phyloP scores from a whole-genome alignment of 2,888 invertebrate genomes.

The Drosophila flavopinicola region DNA sequence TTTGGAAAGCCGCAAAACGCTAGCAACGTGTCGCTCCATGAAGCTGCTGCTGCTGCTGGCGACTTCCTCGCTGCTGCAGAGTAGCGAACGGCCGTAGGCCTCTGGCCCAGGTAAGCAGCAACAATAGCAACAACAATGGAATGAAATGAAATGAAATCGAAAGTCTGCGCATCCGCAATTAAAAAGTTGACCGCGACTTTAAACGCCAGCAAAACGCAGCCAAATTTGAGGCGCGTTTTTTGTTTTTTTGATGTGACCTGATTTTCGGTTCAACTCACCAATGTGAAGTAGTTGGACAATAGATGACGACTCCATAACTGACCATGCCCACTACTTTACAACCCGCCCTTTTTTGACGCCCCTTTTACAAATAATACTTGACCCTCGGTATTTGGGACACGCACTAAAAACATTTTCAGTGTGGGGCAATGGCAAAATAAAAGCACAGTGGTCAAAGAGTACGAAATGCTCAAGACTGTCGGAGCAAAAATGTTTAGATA shows the following conservation, averaged over 20 bases:
- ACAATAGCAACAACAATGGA: slow-evolving; percentile 34
- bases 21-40: slow-evolving; percentile 33
- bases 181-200: slow-evolving; percentile 62
- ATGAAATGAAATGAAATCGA: slow-evolving; percentile 74
- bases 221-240: slow-evolving; percentile 47
- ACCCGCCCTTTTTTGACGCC: not conserved
- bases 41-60: slow-evolving; percentile 35
- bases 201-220: slow-evolving; percentile 54
- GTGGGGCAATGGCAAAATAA: slow-evolving; percentile 6
- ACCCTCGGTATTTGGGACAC: slow-evolving; percentile 61
- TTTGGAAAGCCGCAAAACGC: slow-evolving; percentile 69
- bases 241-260: slow-evolving; percentile 35
- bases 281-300: slow-evolving; percentile 18
- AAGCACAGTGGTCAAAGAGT: slow-evolving; percentile 8
- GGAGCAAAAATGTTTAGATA: not conserved
- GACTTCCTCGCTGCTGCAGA: slow-evolving; percentile 21
- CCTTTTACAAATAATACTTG: too few relatives aligned
- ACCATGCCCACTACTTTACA: slow-evolving; percentile 41
- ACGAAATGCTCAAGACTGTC: slow-evolving; percentile 14
- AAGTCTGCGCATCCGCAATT: slow-evolving; percentile 78
- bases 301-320: slow-evolving; percentile 40
- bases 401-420: slow-evolving; percentile 46
- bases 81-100: slow-evolving; percentile 37
- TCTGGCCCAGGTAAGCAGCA: slow-evolving; percentile 13
- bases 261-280: slow-evolving; percentile 16